Conservation (phyloP, 2,797 vertebrate genomes). For the Ptychadena robeensis region DNA sequence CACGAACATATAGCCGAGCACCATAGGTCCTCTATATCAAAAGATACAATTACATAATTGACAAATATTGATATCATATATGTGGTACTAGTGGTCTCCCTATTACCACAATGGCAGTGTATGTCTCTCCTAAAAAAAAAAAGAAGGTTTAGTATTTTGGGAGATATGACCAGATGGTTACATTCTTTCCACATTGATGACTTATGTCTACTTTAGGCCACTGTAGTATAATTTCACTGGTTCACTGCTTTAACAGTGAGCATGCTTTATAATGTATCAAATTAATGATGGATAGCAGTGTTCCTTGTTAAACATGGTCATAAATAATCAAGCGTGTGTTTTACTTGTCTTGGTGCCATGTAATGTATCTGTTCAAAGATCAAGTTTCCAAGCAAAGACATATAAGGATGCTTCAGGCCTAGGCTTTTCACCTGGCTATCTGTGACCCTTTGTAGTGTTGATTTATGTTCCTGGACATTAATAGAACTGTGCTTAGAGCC, state of each 20-base stretch:
- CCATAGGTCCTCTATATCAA: no score
- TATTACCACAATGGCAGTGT: no score
- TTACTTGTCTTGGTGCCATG: constrained; percentile 5
- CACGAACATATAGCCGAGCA: no score
- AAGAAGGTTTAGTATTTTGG: no score
- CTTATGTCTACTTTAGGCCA: no score
- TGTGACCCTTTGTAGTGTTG: constrained; percentile 7
- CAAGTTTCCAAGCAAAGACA: constrained; percentile 42
- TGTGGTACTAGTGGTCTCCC: no score
- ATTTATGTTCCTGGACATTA: constrained; percentile 15
- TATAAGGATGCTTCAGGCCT: constrained; percentile 21
- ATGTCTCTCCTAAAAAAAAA: no score
- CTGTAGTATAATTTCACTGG: no score
- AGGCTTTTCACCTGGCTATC: constrained; percentile 37
- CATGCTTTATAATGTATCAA: constrained; percentile 8
- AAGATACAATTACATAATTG: no score
- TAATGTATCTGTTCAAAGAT: constrained; percentile 34
- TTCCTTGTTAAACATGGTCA: constrained; percentile 22
- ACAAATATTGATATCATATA: no score
- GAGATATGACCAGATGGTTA: no score
- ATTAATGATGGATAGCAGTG: constrained; percentile 16
- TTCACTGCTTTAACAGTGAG: neutral
- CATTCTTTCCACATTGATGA: no score
- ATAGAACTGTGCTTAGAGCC: neutral
- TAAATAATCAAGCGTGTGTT: constrained; percentile 33